These are phyloP conservation scores for Apistogramma diplotaenia DNA, from an alignment of 2,113 vertebrate genomes.

Conservation along the genomic window DNA sequence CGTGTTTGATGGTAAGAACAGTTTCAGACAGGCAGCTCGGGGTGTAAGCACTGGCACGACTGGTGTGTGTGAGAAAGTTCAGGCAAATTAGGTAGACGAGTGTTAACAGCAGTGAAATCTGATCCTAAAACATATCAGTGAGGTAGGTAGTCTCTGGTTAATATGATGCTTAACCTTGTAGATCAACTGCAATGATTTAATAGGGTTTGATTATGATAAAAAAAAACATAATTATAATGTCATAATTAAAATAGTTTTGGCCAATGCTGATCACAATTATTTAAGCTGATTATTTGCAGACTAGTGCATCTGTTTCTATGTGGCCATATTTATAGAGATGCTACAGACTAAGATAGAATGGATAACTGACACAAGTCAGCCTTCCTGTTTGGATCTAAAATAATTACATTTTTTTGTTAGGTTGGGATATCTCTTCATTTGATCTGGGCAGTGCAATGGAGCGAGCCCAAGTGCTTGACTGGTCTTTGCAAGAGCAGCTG, in stretches of 20 bases:
- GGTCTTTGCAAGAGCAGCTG: conserved; percentile 91
- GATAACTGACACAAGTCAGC: not conserved
- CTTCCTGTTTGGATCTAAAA: not conserved
- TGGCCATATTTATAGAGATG: not conserved
- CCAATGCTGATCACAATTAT: not conserved
- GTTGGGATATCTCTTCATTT: conserved; percentile 95
- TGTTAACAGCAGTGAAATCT: not conserved
- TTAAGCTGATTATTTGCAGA: not conserved
- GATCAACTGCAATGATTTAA: not conserved
- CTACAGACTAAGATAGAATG: not conserved
- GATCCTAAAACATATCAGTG: not conserved
- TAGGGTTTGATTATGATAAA: too few relatives aligned
- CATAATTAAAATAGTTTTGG: not conserved
- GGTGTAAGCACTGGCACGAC: not conserved
- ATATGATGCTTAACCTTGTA: not conserved
- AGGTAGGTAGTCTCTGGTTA: not conserved
- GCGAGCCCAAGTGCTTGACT: conserved; percentile 88
- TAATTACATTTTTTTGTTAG: conserved; percentile 56
- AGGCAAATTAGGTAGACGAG: not conserved
- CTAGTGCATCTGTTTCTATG: not conserved
- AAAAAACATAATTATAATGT: too few relatives aligned
- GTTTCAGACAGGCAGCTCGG: not conserved
- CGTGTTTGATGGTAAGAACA: conserved; percentile 88
- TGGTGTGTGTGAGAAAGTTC: not conserved
- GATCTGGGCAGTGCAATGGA: conserved; percentile 89